These are phyloP conservation scores for Atopsyche davidsoni DNA, from an alignment of 1,140 invertebrate genomes.

Conservation along the genomic window DNA sequence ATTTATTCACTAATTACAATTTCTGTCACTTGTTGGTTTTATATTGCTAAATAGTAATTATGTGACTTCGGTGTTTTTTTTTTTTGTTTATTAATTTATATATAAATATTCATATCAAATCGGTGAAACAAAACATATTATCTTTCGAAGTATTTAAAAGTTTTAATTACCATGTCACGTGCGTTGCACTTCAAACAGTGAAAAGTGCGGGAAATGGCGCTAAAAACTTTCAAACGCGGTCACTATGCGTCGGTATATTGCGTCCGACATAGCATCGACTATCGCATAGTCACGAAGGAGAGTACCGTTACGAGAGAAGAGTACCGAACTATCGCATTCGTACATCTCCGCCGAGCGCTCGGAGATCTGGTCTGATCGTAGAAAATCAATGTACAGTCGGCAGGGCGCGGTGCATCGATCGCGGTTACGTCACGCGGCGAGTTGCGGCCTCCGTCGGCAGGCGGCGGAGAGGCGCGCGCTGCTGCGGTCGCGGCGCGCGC, in stretches of 20 bases:
- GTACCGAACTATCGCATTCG: too few species aligned
- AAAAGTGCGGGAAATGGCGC: neutral
- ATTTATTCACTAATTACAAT: neutral
- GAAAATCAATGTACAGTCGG: too few species aligned
- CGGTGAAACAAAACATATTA: too few species aligned
- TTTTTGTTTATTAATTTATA: neutral
- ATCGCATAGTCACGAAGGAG: too few species aligned
- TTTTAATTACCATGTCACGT: neutral
- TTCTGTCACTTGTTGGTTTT: neutral
- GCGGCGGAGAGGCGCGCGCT: too few species aligned
- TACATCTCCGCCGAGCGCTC: too few species aligned
- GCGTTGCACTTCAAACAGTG: neutral
- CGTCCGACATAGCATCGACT: too few species aligned
- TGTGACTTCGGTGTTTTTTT: neutral
- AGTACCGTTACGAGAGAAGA: too few species aligned
- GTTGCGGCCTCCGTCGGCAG: neutral
- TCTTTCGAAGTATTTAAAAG: too few species aligned
- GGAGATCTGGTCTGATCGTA: too few species aligned
- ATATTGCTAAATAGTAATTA: too few species aligned
- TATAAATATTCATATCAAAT: too few species aligned
- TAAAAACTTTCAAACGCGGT: neutral
- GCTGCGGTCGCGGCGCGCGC: neutral
- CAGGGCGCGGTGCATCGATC: constrained; percentile 16
- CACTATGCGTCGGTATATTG: constrained; percentile 4
- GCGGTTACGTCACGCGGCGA: constrained; percentile 4